Conservation (phyloP, 2,797 vertebrate genomes). For the Propithecus perrieri region DNA sequence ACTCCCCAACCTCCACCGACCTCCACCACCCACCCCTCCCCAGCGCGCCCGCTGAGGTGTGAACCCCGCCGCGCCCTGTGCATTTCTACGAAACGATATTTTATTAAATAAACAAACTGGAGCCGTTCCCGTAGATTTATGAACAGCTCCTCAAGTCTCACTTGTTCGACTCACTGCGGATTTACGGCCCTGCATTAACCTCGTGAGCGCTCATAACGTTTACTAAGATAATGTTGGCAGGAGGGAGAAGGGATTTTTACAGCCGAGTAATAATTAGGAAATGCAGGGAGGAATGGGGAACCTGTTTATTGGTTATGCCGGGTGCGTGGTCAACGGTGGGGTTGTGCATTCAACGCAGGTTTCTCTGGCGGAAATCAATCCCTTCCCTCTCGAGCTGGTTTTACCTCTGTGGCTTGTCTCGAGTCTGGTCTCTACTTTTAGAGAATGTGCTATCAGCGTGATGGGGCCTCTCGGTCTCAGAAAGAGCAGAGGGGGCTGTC, state of each 20-base stretch:
- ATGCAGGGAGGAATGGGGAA: constrained; percentile 65
- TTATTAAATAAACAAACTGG: constrained; percentile 83
- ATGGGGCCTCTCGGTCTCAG: fast-evolving
- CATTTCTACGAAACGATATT: constrained; percentile 61
- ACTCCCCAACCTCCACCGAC: neutral
- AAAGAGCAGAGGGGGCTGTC: neutral
- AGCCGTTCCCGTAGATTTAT: constrained; percentile 81
- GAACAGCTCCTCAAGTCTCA: constrained; percentile 76
- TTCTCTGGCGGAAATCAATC: fast-evolving
- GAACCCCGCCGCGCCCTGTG: fast-evolving
- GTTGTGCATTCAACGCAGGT: neutral
- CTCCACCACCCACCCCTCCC: neutral
- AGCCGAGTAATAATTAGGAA: constrained; percentile 79
- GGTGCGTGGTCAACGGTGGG: neutral
- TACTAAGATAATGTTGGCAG: constrained; percentile 82
- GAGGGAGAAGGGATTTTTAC: constrained; percentile 81
- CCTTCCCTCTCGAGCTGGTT: neutral
- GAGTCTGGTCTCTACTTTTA: neutral
- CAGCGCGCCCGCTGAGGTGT: fast-evolving
- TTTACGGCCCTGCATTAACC: constrained; percentile 84
- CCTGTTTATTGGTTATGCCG: constrained; percentile 65
- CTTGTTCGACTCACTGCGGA: constrained; percentile 74
- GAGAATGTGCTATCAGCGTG: fast-evolving
- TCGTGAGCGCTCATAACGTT: constrained; percentile 79
- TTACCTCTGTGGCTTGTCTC: neutral